These are phyloP conservation scores for Hydrochoerus hydrochaeris DNA, from an alignment of 2,113 vertebrate species.

Conservation along the genomic window DNA sequence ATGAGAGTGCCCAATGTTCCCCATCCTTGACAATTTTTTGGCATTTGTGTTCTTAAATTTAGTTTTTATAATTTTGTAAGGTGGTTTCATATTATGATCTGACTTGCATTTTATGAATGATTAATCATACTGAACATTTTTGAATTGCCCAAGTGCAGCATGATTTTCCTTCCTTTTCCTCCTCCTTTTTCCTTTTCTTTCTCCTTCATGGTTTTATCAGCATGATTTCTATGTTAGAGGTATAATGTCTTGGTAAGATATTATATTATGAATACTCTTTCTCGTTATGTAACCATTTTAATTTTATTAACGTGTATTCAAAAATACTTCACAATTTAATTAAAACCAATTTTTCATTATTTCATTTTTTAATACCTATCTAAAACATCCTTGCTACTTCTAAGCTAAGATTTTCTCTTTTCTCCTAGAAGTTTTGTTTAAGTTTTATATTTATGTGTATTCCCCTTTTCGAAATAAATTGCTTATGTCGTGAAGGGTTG, in stretches of 20 bases:
- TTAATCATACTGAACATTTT: constrained; percentile 17
- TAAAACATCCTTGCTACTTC: not conserved
- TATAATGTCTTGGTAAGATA: not conserved
- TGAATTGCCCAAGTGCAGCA: not conserved
- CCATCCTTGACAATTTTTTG: not conserved
- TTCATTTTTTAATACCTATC: not conserved
- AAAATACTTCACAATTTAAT: constrained; percentile 12
- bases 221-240: constrained; percentile 41
- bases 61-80: not conserved
- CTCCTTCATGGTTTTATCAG: not conserved
- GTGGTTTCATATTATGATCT: not conserved
- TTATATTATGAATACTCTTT: not conserved
- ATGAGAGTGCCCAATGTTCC: not conserved
- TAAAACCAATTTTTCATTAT: not conserved
- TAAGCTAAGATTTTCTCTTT: constrained; percentile 21
- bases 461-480: not conserved
- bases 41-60: not conserved
- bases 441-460: not conserved
- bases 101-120: constrained; percentile 30
- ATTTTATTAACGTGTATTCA: constrained; percentile 51
- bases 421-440: not conserved
- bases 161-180: not conserved
- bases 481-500: not conserved
- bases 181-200: not conserved
- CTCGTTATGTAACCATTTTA: not conserved